Evolutionary conservation across 92 coral and sea anemone genomes (phyloP).

Genomic region (Actinostola sp.): DNA sequence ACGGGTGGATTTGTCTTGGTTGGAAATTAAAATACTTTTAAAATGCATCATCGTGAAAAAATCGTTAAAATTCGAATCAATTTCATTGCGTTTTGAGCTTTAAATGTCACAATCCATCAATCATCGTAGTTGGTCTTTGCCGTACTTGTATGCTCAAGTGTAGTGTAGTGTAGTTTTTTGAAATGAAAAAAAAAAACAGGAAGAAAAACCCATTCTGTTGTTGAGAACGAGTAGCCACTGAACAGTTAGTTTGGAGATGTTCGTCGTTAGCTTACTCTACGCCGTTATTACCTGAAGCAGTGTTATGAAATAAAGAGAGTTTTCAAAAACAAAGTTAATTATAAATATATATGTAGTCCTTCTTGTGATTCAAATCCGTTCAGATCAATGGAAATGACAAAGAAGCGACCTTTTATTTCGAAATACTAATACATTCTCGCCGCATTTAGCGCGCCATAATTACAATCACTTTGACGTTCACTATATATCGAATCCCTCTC

Average conservation of each 20-base stretch:
- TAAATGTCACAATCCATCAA: conserved; percentile 6
- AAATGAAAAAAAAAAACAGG: background rate
- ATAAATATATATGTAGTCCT: conserved; percentile 3
- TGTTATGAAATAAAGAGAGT: conserved; percentile 9
- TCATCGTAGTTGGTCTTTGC: background rate
- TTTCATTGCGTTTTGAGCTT: background rate
- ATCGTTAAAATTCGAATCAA: background rate
- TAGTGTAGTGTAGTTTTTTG: background rate
- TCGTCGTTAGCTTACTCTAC: too few relatives aligned
- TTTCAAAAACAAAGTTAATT: conserved; percentile 9
- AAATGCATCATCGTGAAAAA: background rate
- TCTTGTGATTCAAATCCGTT: background rate
- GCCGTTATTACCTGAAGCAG: background rate
- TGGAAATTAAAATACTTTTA: background rate
- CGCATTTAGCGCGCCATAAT: conserved; percentile 6
- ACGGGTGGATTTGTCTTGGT: background rate
- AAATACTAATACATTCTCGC: conserved; percentile 3
- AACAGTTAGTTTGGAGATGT: too few relatives aligned
- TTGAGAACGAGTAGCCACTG: background rate
- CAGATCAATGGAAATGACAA: conserved; percentile 17
- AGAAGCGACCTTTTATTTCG: conserved; percentile 1
- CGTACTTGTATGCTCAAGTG: background rate
- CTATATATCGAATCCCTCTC: too few relatives aligned
- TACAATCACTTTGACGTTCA: background rate
- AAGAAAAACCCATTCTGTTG: background rate